Conservation (phyloP, 2,113 vertebrate species). For the Myrmecophaga tridactyla region DNA sequence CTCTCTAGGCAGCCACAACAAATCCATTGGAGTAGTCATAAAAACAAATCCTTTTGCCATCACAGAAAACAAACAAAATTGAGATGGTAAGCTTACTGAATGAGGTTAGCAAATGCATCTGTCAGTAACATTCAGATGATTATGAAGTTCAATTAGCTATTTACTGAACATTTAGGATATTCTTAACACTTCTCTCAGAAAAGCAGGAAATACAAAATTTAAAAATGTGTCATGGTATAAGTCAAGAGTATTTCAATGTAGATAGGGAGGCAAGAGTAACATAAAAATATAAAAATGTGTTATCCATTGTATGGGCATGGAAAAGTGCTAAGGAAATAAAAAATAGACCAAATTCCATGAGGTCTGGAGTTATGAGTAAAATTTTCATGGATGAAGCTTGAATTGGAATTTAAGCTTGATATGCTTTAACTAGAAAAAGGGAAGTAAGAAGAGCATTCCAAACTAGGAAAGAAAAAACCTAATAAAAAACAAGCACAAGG, state of each 20-base stretch:
- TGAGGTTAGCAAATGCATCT: conserved; percentile 15
- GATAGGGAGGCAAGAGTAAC: background rate
- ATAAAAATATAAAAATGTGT: background rate
- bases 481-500: conserved; percentile 15
- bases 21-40: background rate
- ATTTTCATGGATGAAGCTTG: conserved; percentile 52
- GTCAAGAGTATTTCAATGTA: background rate
- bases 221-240: background rate
- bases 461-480: background rate
- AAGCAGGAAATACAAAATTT: background rate
- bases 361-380: conserved; percentile 34
- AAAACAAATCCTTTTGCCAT: background rate
- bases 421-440: conserved; percentile 48
- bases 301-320: background rate
- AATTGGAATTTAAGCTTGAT: conserved; percentile 45
- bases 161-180: conserved; percentile 12
- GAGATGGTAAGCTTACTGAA: conserved; percentile 42
- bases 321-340: background rate
- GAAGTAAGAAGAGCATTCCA: conserved; percentile 18
- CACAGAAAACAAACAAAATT: background rate
- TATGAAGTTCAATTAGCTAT: conserved; percentile 6
- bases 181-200: background rate
- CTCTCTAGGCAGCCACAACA: background rate
- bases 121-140: background rate
- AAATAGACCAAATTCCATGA: background rate